Base-by-base conservation (phyloP, 2,797 vertebrate genomes). In the Arctocebus calabarensis region DNA sequence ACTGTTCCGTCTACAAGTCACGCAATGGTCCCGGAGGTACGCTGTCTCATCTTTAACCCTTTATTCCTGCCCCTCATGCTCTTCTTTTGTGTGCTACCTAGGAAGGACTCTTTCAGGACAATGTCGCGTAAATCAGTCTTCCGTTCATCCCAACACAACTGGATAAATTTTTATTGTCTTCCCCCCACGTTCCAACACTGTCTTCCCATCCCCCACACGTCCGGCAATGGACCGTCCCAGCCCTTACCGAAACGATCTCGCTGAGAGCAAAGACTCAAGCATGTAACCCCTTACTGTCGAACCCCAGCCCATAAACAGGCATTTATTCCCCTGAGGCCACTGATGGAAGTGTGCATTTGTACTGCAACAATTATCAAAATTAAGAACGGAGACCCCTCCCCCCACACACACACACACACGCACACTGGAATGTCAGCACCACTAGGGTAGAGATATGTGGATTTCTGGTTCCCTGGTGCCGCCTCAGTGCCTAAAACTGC, bases 301-400 rank as follows among this genome's bases (percentile, higher is more conserved):
- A 25, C 81, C 70, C 19, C 4, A 37, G 27, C 7, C 64, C 1
- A 0, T 45, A 55, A 40, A 52, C 6, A 68, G 11, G 19, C 34
- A n/a, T 70, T 61, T 20, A 27, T 55, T 83, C 25, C 8, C 16
- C 73, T 55, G 25, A 64, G 48, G 23, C 75, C 43, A n/a, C 74
- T 45, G 75, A 48, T 43, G 29, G n/a, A 79, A 48, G 52, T 87
- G 32, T 75, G 57, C 12, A 62, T 92, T 87, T 64, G 29, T 78
- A 62, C 61, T 70, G 61, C 57, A 74, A 34, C 11, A 68, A 74
- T 37, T 86, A 45, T 94, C 25, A 91, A 55, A 95, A 89, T 52
- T 37, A 90, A 68, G 89, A 52, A 11, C 4, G 43, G 40, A 43
- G 27, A 84, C 11, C 45, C 3, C 48, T 14, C 11, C 45, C 3